A percentile compares a stretch with the other conserved stretches of the same genome.
phyloP scores from a whole-genome alignment of 2,888 invertebrate species.

The Ormyrus pomaceus region DNA sequence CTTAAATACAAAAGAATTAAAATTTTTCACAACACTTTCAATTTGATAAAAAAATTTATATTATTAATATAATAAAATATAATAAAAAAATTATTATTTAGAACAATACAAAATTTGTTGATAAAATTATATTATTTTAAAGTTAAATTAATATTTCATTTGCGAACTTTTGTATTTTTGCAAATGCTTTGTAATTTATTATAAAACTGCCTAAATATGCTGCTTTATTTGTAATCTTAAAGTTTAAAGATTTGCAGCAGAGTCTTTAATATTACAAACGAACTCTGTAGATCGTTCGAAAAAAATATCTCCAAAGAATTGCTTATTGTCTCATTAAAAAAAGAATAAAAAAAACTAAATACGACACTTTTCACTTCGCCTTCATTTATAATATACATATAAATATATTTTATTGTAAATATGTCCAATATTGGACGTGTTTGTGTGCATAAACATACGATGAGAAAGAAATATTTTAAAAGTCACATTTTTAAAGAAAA shows the following conservation, averaged over 20 bases:
- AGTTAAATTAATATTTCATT: background rate
- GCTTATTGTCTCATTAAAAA: slow-evolving; percentile 11
- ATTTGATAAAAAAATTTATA: slow-evolving; percentile 8
- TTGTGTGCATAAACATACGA: background rate
- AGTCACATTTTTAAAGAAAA: background rate
- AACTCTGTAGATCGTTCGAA: slow-evolving; percentile 26
- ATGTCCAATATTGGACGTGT: slow-evolving; percentile 20
- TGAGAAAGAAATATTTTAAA: slow-evolving; percentile 4
- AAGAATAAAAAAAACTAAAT: slow-evolving; percentile 6
- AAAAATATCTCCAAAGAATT: slow-evolving; percentile 51
- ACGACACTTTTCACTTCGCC: slow-evolving; percentile 20
- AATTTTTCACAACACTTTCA: background rate
- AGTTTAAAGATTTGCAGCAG: slow-evolving; percentile 37
- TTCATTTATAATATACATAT: slow-evolving; percentile 21
- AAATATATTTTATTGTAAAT: slow-evolving; percentile 40
- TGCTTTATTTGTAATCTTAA: slow-evolving; percentile 30
- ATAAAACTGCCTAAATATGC: background rate
- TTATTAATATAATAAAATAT: background rate
- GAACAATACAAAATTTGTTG: too few relatives aligned
- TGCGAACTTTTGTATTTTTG: slow-evolving; percentile 6
- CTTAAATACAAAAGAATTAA: background rate
- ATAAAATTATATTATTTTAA: background rate
- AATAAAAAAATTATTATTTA: too few relatives aligned
- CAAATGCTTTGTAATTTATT: slow-evolving; percentile 14
- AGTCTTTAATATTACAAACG: background rate